Evolutionary conservation across 2,113 vertebrate species (phyloP).

Genomic region (Eonycteris spelaea): DNA sequence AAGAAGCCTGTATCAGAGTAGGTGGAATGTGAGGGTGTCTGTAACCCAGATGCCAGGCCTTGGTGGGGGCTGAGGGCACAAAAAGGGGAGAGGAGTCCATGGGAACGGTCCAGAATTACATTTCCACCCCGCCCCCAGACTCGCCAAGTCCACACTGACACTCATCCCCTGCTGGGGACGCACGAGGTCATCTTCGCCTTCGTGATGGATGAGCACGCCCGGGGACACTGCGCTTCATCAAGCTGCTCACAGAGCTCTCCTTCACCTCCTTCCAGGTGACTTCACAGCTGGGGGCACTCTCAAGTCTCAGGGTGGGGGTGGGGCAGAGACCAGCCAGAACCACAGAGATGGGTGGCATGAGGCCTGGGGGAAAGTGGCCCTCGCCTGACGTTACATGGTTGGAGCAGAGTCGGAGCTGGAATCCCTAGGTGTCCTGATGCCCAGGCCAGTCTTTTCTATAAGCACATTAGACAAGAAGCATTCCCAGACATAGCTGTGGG

Average conservation of each 20-base stretch:
- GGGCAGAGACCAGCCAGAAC: background rate
- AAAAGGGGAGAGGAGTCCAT: background rate
- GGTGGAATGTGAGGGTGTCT: background rate
- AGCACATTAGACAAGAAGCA: background rate
- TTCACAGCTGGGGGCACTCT: rapidly evolving
- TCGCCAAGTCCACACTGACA: slow-evolving; percentile 92
- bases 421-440: background rate
- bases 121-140: slow-evolving; percentile 69
- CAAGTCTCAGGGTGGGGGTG: background rate
- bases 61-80: background rate
- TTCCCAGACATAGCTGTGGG: background rate
- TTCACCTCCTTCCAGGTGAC: slow-evolving; percentile 91
- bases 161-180: slow-evolving; percentile 91
- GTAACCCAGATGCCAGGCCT: background rate
- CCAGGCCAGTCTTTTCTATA: background rate
- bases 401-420: background rate
- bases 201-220: slow-evolving; percentile 86
- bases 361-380: background rate
- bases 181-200: slow-evolving; percentile 92
- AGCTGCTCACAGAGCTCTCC: slow-evolving; percentile 90
- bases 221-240: slow-evolving; percentile 86
- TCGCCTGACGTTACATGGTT: background rate
- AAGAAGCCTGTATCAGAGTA: background rate
- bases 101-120: background rate
- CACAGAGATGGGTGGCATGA: background rate